A percentile compares a stretch with the other conserved stretches of the same genome.
phyloP scores from a whole-genome alignment of 2,888 invertebrate genomes.

The Machimus rusticus region DNA sequence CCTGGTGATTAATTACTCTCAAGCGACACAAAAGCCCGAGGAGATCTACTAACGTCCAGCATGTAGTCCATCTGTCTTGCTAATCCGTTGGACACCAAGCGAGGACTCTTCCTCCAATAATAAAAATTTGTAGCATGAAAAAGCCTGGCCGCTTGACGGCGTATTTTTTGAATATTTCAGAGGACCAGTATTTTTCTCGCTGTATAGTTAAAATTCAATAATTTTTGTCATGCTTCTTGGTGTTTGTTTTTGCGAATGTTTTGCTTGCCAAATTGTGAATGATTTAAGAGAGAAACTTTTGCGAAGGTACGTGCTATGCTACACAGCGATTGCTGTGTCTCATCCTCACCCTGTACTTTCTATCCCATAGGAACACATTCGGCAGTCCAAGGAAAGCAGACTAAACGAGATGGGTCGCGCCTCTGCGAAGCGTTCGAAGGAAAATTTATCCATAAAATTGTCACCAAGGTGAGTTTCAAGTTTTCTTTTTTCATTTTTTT shows the following conservation, averaged over 20 bases:
- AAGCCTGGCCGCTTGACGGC: neutral
- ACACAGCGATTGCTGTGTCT: neutral
- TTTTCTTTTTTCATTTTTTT: neutral
- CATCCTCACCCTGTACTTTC: neutral
- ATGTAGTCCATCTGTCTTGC: neutral
- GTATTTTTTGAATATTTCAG: neutral
- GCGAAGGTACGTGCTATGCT: neutral
- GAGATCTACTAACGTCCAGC: neutral
- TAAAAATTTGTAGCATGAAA: neutral
- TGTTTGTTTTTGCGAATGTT: slow-evolving; percentile 8
- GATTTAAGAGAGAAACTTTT: neutral
- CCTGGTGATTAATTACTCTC: slow-evolving; percentile 55
- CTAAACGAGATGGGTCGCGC: slow-evolving; percentile 71
- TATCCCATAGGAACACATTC: slow-evolving; percentile 71
- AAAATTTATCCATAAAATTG: slow-evolving; percentile 57
- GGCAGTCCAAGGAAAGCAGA: slow-evolving; percentile 81
- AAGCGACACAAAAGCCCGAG: slow-evolving; percentile 41
- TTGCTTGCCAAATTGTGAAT: slow-evolving; percentile 14
- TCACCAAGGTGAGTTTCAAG: slow-evolving; percentile 49
- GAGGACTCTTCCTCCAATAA: neutral
- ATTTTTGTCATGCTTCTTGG: neutral
- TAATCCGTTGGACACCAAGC: neutral
- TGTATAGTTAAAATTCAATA: neutral
- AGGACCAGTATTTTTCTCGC: neutral
- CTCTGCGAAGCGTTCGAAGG: slow-evolving; percentile 62